These are phyloP conservation scores for Eudemis profundana DNA, from an alignment of 2,888 invertebrate genomes.

Conservation along the genomic window DNA sequence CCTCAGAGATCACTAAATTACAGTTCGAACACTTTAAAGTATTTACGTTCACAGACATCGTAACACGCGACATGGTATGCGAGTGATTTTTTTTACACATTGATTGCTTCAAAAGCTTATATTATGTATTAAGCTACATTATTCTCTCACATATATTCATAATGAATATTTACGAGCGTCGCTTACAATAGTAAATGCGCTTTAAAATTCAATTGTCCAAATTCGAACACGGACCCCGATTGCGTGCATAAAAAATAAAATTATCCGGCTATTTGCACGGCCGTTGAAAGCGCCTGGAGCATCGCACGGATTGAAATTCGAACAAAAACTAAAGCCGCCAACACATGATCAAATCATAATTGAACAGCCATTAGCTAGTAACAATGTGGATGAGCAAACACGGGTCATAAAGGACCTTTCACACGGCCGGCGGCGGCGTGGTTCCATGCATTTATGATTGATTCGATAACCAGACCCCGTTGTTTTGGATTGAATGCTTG, in stretches of 20 bases:
- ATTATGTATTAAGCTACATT: neutral
- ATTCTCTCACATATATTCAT: neutral
- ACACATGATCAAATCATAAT: constrained; percentile 41
- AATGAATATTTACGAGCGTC: constrained; percentile 14
- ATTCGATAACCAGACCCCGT: constrained; percentile 63
- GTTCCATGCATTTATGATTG: constrained; percentile 78
- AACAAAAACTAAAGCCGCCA: constrained; percentile 36
- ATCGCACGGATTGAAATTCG: constrained; percentile 31
- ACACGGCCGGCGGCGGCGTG: constrained; percentile 51
- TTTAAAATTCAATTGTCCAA: constrained; percentile 27
- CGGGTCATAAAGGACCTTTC: constrained; percentile 40
- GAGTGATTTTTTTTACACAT: neutral
- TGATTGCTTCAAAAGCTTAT: neutral
- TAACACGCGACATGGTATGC: too few relatives aligned
- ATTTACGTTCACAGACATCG: too few relatives aligned
- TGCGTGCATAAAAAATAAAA: constrained; percentile 22
- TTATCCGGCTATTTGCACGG: constrained; percentile 15
- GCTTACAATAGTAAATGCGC: constrained; percentile 15
- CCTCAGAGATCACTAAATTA: too few relatives aligned
- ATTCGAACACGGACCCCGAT: neutral
- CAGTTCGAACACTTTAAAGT: too few relatives aligned
- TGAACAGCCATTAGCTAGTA: constrained; percentile 41
- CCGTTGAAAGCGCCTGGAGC: constrained; percentile 25
- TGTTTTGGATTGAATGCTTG: constrained; percentile 48
- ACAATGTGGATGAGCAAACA: constrained; percentile 43